Conservation (phyloP, 2,797 vertebrate species). For the Manis crassicaudata region DNA sequence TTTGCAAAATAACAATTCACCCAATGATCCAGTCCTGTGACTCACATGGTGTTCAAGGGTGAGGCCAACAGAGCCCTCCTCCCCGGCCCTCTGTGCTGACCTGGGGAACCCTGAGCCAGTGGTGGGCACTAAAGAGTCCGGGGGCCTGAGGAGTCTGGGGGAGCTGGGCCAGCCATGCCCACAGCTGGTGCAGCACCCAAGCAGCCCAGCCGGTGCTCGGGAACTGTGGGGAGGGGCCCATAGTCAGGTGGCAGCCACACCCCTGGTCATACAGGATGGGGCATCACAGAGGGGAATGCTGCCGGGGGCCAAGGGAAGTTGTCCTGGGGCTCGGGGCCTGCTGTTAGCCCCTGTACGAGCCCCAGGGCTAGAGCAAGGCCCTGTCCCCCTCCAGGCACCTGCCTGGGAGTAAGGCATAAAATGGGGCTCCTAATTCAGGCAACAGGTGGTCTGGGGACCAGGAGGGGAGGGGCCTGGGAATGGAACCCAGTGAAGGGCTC, state of each 20-base stretch:
- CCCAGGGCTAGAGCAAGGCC: background rate
- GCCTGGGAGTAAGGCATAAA: background rate
- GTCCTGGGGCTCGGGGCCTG: background rate
- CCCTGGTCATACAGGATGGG: fast-evolving
- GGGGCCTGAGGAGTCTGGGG: too few relatives aligned
- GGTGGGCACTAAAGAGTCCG: too few relatives aligned
- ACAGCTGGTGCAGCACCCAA: background rate
- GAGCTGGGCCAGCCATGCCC: too few relatives aligned
- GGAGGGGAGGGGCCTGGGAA: background rate
- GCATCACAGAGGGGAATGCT: background rate
- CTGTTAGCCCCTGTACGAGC: background rate
- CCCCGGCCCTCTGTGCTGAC: too few relatives aligned
- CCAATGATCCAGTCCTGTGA: background rate
- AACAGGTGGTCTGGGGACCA: background rate
- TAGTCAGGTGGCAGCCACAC: fast-evolving
- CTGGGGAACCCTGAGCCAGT: background rate
- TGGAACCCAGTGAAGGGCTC: too few relatives aligned
- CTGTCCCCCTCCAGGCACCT: fast-evolving
- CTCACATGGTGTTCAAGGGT: fast-evolving
- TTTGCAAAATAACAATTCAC: background rate
- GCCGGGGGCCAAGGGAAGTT: background rate
- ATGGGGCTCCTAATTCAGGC: background rate
- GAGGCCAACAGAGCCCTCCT: fast-evolving
- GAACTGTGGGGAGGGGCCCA: background rate
- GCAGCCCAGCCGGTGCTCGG: background rate